Evolutionary conservation across 2,888 invertebrate species (phyloP), one percentile per base, ranked within the genome.

Genomic region (Helicoverpa assulta): DNA sequence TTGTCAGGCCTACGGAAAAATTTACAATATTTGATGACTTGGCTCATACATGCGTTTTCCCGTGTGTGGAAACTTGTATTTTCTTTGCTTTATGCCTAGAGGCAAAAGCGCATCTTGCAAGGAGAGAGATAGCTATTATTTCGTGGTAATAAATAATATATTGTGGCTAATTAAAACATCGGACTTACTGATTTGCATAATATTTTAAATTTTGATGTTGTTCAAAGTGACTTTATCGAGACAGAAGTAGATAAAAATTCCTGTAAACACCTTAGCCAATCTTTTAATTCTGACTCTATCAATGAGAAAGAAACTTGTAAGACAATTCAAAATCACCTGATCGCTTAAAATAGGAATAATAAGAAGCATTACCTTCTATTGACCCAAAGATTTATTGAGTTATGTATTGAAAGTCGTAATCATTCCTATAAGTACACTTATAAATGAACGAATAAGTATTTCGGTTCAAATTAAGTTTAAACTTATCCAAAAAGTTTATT

Each of bases 221-320:
- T 5, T 55, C 21, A 50, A 56, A 63, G 52, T 61, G 50, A 67
- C 47, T 50, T 65, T 82, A 40, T 64, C 68, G 59, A 64, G 59
- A 58, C 43, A 33, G 60, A 73, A 73, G 47, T 14, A 1, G 8
- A 21, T 55, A 40, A 68, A 77, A 58, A 33, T 43, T 33, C 14
- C 19, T 58, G 50, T 26, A 37, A 63, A 33, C 54, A 37, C 21
- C 40, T 40, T 14, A 40, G 14, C 40, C 14, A 3, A 2, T 14
- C 40, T 40, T 10, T 40, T 12, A 40, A 40, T 40, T 40, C 12
- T 40, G 12, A 40, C 4, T 5, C 55, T 14, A 10, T 14, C 19
- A 3, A 75, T 68, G 29, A 40, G 19, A 40, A 57, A 8, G 55
- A 69, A 80, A 18, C 12, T 10, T 29, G 54, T 0, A 16, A 26